Evolutionary conservation across 35 echinoderm and acorn worm species (phyloP), one percentile per base, ranked within the genome.

Genomic region (Eucidaris tribuloides): DNA sequence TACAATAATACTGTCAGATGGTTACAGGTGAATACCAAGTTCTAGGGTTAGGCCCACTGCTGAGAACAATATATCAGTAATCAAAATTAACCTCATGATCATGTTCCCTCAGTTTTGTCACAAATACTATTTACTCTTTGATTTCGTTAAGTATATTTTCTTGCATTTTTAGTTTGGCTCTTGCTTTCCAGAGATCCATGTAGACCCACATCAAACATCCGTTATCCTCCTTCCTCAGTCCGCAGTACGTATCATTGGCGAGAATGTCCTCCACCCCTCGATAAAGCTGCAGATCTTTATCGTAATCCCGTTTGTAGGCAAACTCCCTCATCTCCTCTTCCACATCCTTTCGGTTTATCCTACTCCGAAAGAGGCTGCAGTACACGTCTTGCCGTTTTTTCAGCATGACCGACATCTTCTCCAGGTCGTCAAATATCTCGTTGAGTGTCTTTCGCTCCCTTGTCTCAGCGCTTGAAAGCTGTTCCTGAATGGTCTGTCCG

Each of bases 171-270:
- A 94, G 82, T 33, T 81, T 44, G 1, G 87, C 54, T 29, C 60
- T 89, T n/a, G 80, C 61, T 43, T 80, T 27, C 92, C 92, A 94
- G 38, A 94, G 62, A 20, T 94, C 86, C 59, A 94, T 36, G 46
- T 85, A 94, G 2, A 87, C 79, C 92, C 92, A 94, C 92, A 94
- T 94, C 27, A 94, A 28, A 57, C 86, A 89, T 3, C 92, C 92
- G 48, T 94, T 79, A 28, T 58, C 63, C 35, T 70, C 76, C 17
- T 76, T 45, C 30, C 33, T 14, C 18, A 34, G 42, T 2, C 78
- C 82, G 31, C 92, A 90, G 19, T 86, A 50, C 5, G 42, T 65
- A 31, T 90, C 92, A 23, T 65, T 86, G 23, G 59, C 57, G 3
- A 95, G 81, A 29, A 95, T 90, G 11, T 95, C 82, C 37, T 81